A percentile compares a stretch with the other conserved stretches of the same genome.
These are phyloP conservation scores for Synanceia verrucosa DNA, from an alignment of 2,797 vertebrate species.

Conservation along the genomic window DNA sequence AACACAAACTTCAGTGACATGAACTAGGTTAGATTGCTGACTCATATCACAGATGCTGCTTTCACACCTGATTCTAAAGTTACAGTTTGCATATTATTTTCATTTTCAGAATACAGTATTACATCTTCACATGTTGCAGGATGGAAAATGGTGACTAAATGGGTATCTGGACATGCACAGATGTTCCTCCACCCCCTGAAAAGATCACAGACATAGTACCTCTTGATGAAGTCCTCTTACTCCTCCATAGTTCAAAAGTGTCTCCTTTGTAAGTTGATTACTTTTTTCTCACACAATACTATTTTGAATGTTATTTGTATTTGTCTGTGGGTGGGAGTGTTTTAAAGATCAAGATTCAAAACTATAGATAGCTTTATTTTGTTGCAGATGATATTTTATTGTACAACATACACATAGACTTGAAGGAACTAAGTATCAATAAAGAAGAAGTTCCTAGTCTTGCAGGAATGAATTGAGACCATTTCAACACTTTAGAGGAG, in stretches of 20 bases:
- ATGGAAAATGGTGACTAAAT: neutral
- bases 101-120: neutral
- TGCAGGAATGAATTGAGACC: neutral
- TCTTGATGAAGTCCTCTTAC: neutral
- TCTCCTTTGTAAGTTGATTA: neutral
- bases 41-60: neutral
- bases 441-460: neutral
- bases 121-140: neutral
- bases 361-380: too few species aligned
- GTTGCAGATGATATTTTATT: too few species aligned
- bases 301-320: neutral
- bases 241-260: neutral
- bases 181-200: neutral
- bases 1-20: constrained; percentile 1
- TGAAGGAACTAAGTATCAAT: neutral
- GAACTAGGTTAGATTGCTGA: neutral
- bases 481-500: neutral
- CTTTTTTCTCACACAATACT: neutral
- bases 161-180: neutral
- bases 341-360: too few species aligned
- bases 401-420: neutral
- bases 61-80: neutral
- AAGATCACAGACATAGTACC: neutral
- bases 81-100: neutral
- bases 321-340: neutral